Percentiles rank a stretch among this genome's conserved stretches.
These are phyloP conservation scores for Microcebus ravelobensis DNA, from an alignment of 2,113 vertebrate species.

Conservation along the genomic window DNA sequence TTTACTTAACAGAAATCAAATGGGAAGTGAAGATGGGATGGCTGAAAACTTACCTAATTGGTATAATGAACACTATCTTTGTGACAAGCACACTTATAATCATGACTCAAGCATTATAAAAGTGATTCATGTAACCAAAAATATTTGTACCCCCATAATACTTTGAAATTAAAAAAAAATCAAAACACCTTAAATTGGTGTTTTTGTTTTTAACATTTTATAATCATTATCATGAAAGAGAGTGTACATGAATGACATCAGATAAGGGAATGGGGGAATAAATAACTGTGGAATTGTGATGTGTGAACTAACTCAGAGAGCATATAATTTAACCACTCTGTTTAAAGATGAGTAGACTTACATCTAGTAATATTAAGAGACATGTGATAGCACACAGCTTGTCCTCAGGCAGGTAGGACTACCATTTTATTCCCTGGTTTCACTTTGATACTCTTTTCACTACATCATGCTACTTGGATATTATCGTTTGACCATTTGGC, in stretches of 20 bases:
- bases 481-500: background rate
- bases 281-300: background rate
- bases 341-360: background rate
- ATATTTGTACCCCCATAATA: no score
- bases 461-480: background rate
- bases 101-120: no score
- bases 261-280: background rate
- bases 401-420: background rate
- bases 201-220: no score
- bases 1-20: no score
- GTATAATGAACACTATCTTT: no score
- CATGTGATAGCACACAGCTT: accelerated
- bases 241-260: background rate
- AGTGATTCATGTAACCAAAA: no score
- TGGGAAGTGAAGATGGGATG: no score
- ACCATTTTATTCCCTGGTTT: background rate
- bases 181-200: background rate
- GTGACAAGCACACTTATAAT: no score
- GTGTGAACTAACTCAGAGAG: background rate
- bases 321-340: accelerated
- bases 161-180: no score
- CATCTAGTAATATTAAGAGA: background rate
- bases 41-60: no score
- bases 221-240: no score
- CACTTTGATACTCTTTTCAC: background rate